Conservation (phyloP, 2,797 vertebrate species). For the Corythornis leucogaster region DNA sequence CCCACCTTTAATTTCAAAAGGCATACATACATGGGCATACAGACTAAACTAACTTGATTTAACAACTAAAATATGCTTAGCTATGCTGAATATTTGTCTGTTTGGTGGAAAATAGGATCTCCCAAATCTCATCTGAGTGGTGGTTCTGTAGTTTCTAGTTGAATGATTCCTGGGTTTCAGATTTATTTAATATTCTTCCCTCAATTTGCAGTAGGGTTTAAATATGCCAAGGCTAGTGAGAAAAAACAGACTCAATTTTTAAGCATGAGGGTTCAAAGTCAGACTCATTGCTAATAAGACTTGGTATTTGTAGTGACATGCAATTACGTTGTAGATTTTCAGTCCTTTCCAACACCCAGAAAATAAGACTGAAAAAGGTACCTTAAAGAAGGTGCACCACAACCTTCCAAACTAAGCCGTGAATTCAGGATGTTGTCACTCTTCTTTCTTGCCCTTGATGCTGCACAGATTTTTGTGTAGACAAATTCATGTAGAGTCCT, state of each 20-base stretch:
- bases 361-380: neutral
- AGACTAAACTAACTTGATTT: neutral
- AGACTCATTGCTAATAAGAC: neutral
- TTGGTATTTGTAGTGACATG: neutral
- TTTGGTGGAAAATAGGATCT: neutral
- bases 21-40: neutral
- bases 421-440: neutral
- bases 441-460: neutral
- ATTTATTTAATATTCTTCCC: neutral
- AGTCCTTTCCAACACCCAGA: neutral
- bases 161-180: neutral
- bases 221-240: neutral
- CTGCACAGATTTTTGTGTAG: neutral
- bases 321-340: neutral
- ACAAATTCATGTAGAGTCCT: neutral
- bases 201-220: neutral
- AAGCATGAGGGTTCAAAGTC: neutral
- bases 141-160: neutral
- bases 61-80: neutral
- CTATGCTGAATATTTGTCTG: neutral
- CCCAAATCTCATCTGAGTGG: neutral
- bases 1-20: conserved; percentile 48
- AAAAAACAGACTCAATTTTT: neutral
- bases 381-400: neutral
- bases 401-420: neutral